Base-by-base conservation (phyloP, 2,888 invertebrate species). In the Bhutanitis thaidina region DNA sequence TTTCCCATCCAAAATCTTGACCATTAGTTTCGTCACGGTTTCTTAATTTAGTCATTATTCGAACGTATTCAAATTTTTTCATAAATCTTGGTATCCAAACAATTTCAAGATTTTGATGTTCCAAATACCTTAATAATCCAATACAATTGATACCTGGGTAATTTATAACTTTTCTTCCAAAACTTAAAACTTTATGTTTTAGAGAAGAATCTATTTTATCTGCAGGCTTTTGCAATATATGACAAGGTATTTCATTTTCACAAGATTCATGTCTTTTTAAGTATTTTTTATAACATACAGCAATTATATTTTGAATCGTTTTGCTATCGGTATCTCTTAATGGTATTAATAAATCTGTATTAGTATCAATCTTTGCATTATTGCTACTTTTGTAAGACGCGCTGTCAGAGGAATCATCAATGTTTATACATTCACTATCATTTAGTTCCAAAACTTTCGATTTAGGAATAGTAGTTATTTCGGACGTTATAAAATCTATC, bases 161-260 rank as follows among this genome's bases (percentile, higher is more conserved):
- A 57, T 71, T 74, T 45, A 88, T 71, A 20, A 77, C 63, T 69
- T 87, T 87, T 53, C 76, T 67, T 43, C 88, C 88, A 44, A 88
- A 74, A 60, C 81, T 86, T 60, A 83, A 67, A 37, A 88, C 56
- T 69, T 86, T 87, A 52, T 76, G 81, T 66, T 77, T 77, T 7
- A 87, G 56, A 49, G 71, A 70, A 43, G 72, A 69, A 45, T 66
- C 64, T 55, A 77, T 69, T 49, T 59, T 58, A 47, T 58, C 59
- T 16, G 44, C 14, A 40, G 47, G 39, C 12, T 49, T 49, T 54
- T 61, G 59, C 12, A 40, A 20, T 32, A 39, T 50, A 39, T 16
- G 36, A 25, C 16, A 8, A 13, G 37, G 20, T 14, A 15, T 60
- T 36, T 54, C 56, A 44, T 36, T 59, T 56, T 58, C 58, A 48